Conservation (phyloP, 2,797 vertebrate species). For the Philypnodon macrostomus region DNA sequence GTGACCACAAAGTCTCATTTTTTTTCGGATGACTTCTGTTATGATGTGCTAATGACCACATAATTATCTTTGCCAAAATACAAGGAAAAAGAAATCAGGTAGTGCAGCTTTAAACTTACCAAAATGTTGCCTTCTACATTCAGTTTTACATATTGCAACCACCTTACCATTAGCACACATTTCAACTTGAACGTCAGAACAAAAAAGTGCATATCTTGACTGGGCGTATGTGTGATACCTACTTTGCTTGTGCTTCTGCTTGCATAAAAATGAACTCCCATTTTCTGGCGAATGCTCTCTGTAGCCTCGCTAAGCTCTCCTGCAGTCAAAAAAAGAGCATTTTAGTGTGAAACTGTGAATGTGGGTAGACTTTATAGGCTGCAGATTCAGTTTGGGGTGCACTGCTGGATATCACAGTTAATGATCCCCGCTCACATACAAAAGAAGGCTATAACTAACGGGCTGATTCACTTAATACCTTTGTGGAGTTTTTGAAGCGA, state of each 20-base stretch:
- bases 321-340: conserved; percentile 67
- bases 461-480: conserved; percentile 30
- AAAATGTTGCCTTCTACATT: conserved; percentile 1
- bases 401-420: conserved; percentile 36
- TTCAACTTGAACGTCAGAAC: conserved; percentile 8
- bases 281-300: conserved; percentile 95
- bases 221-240: conserved; percentile 67
- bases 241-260: conserved; percentile 99
- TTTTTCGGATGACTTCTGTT: too few species aligned
- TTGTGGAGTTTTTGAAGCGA: conserved; percentile 23
- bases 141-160: conserved; percentile 6
- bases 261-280: conserved; percentile 99
- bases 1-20: too few species aligned
- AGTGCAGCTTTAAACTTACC: too few species aligned
- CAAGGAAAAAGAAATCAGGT: too few species aligned
- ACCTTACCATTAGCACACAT: neutral
- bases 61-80: too few species aligned
- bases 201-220: conserved; percentile 10
- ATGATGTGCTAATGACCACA: too few species aligned
- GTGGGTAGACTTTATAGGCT: conserved; percentile 30
- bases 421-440: conserved; percentile 19
- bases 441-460: conserved; percentile 16
- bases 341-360: conserved; percentile 21
- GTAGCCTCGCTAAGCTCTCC: conserved; percentile 97
- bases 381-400: conserved; percentile 19